These are phyloP conservation scores for Malurus cyaneus DNA, from an alignment of 2,113 vertebrate species.

Conservation along the genomic window DNA sequence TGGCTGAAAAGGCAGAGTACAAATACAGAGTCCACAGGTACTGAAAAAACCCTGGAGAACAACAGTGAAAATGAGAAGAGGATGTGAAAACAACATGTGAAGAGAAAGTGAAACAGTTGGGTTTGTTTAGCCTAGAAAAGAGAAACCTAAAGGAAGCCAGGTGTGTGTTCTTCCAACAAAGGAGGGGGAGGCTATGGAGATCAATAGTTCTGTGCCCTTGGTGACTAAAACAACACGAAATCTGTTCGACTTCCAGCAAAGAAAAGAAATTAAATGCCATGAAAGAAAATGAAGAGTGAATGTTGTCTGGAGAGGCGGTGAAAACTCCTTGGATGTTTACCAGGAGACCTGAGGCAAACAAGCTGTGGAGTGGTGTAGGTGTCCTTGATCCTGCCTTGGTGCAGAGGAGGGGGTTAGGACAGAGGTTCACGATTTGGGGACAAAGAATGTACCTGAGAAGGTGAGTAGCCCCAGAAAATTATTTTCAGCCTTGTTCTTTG, in stretches of 20 bases:
- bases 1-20: background rate
- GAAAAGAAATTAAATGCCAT: constrained; percentile 35
- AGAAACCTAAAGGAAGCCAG: background rate
- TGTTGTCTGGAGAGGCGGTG: constrained; percentile 13
- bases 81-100: background rate
- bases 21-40: background rate
- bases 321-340: constrained; percentile 22
- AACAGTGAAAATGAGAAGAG: constrained; percentile 24
- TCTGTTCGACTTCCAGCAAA: constrained; percentile 1
- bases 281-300: constrained; percentile 15
- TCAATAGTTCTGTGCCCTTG: constrained; percentile 43
- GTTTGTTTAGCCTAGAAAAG: constrained; percentile 10
- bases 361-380: background rate
- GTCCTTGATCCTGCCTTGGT: background rate
- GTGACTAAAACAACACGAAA: background rate
- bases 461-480: background rate
- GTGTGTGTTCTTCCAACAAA: background rate
- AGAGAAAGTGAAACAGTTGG: background rate
- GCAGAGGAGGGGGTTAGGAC: background rate
- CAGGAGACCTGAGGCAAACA: constrained; percentile 15
- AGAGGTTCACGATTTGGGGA: background rate
- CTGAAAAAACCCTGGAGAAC: background rate
- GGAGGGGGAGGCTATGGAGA: background rate
- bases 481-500: background rate
- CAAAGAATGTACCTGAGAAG: background rate